Percentiles rank a stretch among this genome's conserved stretches.
phyloP scores from a whole-genome alignment of 2,888 invertebrate species.

The Seira ritae region DNA sequence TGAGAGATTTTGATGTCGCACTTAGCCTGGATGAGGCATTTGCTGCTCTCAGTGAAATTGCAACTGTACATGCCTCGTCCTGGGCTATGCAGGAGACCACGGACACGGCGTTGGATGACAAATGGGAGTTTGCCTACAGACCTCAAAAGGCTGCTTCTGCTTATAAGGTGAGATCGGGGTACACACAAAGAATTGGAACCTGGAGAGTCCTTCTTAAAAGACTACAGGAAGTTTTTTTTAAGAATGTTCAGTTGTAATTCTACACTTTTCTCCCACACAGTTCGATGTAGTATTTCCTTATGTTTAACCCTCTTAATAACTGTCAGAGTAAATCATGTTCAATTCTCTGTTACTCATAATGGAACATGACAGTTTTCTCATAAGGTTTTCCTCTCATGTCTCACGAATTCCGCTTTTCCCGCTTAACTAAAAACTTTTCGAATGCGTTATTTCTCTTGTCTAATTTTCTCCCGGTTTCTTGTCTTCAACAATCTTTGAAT shows the following conservation, averaged over 20 bases:
- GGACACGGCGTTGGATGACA: constrained; percentile 67
- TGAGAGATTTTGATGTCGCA: constrained; percentile 64
- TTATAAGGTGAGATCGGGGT: constrained; percentile 68
- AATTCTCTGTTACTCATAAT: constrained; percentile 33
- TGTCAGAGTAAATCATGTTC: constrained; percentile 63
- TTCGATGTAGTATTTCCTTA: background rate
- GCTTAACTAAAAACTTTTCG: background rate
- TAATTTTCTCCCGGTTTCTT: background rate
- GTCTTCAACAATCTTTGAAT: background rate
- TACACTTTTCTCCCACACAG: too few relatives aligned
- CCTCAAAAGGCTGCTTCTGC: constrained; percentile 72
- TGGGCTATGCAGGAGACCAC: constrained; percentile 70
- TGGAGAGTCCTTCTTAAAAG: background rate
- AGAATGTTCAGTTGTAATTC: background rate
- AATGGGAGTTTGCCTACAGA: constrained; percentile 72
- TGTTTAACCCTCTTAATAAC: constrained; percentile 58
- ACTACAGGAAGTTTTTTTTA: background rate
- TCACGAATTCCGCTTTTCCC: background rate
- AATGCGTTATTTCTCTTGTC: background rate
- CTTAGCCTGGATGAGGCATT: constrained; percentile 66
- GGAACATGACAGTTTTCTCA: constrained; percentile 55
- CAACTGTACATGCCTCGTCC: constrained; percentile 65
- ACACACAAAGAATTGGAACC: background rate
- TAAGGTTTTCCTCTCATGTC: constrained; percentile 23
- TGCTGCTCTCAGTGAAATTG: constrained; percentile 68